phyloP scores from a whole-genome alignment of 2,888 invertebrate genomes.

The Andrena minutula region DNA sequence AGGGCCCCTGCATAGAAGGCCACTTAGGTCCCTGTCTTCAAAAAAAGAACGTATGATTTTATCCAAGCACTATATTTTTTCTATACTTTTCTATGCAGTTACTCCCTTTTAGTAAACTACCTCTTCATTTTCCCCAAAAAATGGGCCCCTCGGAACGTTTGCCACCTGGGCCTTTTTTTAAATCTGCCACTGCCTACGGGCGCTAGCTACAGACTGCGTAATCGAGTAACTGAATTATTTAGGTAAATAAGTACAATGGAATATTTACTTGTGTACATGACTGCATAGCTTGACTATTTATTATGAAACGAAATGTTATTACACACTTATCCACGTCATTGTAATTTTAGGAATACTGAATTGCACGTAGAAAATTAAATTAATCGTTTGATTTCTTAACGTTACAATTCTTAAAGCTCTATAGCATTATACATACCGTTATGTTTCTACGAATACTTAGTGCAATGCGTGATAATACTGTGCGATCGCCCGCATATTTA shows the following conservation, averaged over 20 bases:
- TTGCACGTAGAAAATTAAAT: slow-evolving; percentile 17
- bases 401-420: slow-evolving; percentile 10
- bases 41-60: too few relatives aligned
- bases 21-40: too few relatives aligned
- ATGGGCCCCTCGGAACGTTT: too few relatives aligned
- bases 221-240: slow-evolving; percentile 24
- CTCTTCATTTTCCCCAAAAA: too few relatives aligned
- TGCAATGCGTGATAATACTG: background rate
- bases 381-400: background rate
- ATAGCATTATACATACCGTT: slow-evolving; percentile 9
- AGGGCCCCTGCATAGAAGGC: too few relatives aligned
- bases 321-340: slow-evolving; percentile 36
- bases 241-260: slow-evolving; percentile 38
- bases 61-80: too few relatives aligned
- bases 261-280: slow-evolving; percentile 47
- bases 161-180: too few relatives aligned
- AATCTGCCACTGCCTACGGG: background rate
- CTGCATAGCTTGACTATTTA: slow-evolving; percentile 58
- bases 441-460: slow-evolving; percentile 21
- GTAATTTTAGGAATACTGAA: slow-evolving; percentile 18
- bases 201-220: background rate
- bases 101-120: too few relatives aligned
- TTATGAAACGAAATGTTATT: slow-evolving; percentile 63
- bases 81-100: too few relatives aligned
- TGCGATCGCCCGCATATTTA: background rate